phyloP scores from a whole-genome alignment of 2,797 vertebrate genomes.

The Chrysocyon brachyurus region DNA sequence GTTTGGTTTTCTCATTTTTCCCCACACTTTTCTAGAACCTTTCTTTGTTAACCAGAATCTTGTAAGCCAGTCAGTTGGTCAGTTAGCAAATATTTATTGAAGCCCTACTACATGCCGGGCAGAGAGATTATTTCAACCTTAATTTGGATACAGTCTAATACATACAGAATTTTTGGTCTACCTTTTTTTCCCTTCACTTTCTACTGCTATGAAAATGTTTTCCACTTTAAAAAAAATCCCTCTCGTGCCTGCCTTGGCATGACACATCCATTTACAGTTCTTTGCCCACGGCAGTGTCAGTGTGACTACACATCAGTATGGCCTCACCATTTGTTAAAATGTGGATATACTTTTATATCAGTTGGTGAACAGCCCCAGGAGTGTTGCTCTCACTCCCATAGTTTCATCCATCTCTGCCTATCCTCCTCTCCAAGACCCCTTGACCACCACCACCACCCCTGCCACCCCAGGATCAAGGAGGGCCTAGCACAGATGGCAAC shows the following conservation, averaged over 20 bases:
- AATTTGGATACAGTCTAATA: background rate
- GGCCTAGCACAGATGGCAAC: background rate
- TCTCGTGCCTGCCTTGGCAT: background rate
- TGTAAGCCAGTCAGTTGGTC: background rate
- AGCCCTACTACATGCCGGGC: background rate
- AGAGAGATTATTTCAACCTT: background rate
- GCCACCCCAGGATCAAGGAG: background rate
- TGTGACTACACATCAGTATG: background rate
- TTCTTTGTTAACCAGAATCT: slow-evolving; percentile 18
- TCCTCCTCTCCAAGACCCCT: background rate
- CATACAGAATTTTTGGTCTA: background rate
- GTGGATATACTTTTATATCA: background rate
- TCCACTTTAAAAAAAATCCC: background rate
- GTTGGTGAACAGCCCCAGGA: background rate
- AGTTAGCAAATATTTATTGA: background rate
- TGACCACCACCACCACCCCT: background rate
- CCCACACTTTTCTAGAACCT: background rate
- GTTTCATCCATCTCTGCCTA: background rate
- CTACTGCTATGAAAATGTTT: background rate
- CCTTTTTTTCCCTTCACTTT: background rate
- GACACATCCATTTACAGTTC: background rate
- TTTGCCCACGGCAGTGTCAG: background rate
- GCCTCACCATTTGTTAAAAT: background rate
- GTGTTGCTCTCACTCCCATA: background rate
- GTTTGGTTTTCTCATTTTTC: background rate